Conservation (phyloP, 2,113 vertebrate genomes). For the Eulemur rufifrons region DNA sequence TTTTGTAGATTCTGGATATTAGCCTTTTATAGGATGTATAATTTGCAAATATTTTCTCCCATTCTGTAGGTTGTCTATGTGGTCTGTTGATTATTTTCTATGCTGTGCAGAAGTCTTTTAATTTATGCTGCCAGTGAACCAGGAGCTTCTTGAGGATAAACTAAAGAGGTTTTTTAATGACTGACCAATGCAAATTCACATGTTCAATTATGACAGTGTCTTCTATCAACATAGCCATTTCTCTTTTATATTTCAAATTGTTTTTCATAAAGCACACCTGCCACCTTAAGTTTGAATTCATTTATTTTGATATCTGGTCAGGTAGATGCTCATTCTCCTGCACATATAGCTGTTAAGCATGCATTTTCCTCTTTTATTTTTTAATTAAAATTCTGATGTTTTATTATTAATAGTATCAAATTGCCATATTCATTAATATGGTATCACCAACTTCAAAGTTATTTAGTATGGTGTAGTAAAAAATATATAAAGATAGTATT, state of each 20-base stretch:
- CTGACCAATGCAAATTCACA: background rate
- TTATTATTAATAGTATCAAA: background rate
- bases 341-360: background rate
- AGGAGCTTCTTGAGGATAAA: too few species aligned
- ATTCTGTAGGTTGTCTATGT: too few species aligned
- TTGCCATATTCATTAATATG: background rate
- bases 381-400: background rate
- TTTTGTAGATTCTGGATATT: too few species aligned
- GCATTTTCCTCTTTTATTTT: background rate
- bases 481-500: background rate
- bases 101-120: too few species aligned
- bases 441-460: background rate
- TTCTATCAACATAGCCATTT: background rate
- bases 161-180: background rate
- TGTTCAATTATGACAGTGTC: background rate
- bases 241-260: background rate
- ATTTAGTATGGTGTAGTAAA: background rate
- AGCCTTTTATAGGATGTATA: too few species aligned
- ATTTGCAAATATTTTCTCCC: too few species aligned
- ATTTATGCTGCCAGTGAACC: too few species aligned
- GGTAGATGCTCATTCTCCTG: background rate
- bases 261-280: background rate
- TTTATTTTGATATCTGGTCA: background rate
- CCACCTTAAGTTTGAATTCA: background rate
- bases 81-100: too few species aligned